Percentiles rank a stretch among this genome's conserved stretches.
Conservation (phyloP, 2,113 vertebrate genomes). For the Loxodonta africana region DNA sequence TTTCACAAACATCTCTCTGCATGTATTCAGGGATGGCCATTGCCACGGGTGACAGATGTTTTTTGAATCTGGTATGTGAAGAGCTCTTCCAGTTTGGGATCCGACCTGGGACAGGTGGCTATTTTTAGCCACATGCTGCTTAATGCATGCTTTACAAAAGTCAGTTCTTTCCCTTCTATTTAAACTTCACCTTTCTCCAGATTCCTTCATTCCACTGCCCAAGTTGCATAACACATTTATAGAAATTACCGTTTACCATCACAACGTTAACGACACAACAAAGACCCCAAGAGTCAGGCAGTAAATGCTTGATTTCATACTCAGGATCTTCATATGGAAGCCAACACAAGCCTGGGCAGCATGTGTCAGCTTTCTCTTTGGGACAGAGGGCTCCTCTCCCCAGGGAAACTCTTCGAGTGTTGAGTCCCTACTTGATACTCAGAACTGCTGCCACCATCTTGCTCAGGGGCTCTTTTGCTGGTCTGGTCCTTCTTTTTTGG, state of each 20-base stretch:
- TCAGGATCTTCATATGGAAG: not conserved
- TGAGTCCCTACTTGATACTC: not conserved
- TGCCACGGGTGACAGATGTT: slow-evolving; percentile 68
- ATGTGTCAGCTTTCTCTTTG: not conserved
- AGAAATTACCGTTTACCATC: not conserved
- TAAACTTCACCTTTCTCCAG: slow-evolving; percentile 10
- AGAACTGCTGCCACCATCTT: not conserved
- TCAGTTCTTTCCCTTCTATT: slow-evolving; percentile 37
- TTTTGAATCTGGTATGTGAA: slow-evolving; percentile 74
- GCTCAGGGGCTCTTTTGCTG: not conserved
- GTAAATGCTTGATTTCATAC: not conserved
- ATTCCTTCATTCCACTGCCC: not conserved
- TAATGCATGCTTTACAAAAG: slow-evolving; percentile 50
- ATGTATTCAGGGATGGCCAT: slow-evolving; percentile 68
- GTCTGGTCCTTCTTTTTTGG: not conserved
- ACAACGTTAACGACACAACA: not conserved
- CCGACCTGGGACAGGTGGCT: slow-evolving; percentile 76
- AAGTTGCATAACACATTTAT: not conserved
- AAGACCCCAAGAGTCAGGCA: not conserved
- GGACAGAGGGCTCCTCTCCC: not conserved
- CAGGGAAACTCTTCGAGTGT: not conserved
- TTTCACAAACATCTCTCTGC: slow-evolving; percentile 64
- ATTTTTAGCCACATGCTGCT: slow-evolving; percentile 75
- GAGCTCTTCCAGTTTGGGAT: slow-evolving; percentile 74
- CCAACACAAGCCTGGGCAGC: not conserved